A percentile compares a stretch with the other conserved stretches of the same genome.
phyloP scores from a whole-genome alignment of 2,888 invertebrate genomes.

The Notodonta ziczac region DNA sequence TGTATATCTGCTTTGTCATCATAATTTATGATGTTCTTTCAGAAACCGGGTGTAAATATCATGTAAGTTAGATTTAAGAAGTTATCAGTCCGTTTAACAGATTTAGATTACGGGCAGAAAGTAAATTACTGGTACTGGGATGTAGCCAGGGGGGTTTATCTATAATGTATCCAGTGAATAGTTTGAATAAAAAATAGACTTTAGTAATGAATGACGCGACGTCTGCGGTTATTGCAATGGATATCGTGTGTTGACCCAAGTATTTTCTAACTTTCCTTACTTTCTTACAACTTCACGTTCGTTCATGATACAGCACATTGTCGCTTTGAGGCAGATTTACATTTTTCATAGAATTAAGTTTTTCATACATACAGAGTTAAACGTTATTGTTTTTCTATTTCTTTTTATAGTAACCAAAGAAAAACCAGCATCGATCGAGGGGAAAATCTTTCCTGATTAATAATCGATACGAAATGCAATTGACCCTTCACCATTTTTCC shows the following conservation, averaged over 20 bases:
- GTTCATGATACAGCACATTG: constrained; percentile 31
- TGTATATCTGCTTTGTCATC: background rate
- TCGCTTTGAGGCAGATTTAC: constrained; percentile 2
- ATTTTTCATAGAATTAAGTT: no score
- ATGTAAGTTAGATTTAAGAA: constrained; percentile 8
- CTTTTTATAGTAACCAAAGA: no score
- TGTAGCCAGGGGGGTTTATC: background rate
- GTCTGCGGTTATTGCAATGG: constrained; percentile 39
- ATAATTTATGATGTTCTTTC: background rate
- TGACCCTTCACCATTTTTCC: no score
- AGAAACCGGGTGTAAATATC: background rate
- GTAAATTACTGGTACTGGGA: background rate
- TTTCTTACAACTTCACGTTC: constrained; percentile 32
- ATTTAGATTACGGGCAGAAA: background rate
- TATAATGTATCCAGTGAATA: no score
- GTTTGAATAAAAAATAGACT: background rate
- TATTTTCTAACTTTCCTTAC: constrained; percentile 50
- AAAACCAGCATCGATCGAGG: no score
- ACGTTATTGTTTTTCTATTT: no score
- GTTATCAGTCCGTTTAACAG: no score
- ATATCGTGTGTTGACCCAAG: constrained; percentile 35
- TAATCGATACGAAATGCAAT: no score
- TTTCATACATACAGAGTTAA: no score
- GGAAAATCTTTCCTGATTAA: no score
- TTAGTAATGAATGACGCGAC: constrained; percentile 2